Percentiles rank a stretch among this genome's conserved stretches.
Conservation (phyloP, 1,140 invertebrate species). For the Penaeus japonicus region DNA sequence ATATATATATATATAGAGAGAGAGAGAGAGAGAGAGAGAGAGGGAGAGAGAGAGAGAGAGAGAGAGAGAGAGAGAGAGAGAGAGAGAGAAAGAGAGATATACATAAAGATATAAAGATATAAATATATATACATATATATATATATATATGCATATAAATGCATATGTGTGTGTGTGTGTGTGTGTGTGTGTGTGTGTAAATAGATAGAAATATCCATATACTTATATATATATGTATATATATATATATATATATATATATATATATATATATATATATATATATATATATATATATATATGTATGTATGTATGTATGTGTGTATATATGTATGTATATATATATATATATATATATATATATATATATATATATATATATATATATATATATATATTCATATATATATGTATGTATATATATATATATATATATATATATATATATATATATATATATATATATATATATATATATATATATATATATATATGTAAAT, state of each 20-base stretch:
- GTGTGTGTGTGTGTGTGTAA: neutral
- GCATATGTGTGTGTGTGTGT: neutral
- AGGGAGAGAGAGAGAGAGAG: too few species aligned
- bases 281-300: neutral
- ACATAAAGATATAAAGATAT: neutral
- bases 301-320: neutral
- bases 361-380: neutral
- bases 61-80: too few species aligned
- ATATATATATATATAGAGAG: neutral
- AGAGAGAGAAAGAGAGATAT: too few species aligned
- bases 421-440: neutral
- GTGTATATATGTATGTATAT: neutral
- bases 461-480: constrained; percentile 1
- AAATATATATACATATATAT: constrained; percentile 4
- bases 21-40: too few species aligned
- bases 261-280: constrained; percentile 3
- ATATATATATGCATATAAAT: neutral
- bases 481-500: constrained; percentile 6
- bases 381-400: neutral
- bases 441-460: neutral
- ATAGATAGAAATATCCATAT: neutral
- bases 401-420: neutral
- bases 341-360: neutral
- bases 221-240: neutral
- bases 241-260: constrained; percentile 3